Evolutionary conservation across 2,888 invertebrate genomes (phyloP), one percentile per base, ranked within the genome.

Genomic region (Agrypnus murinus): DNA sequence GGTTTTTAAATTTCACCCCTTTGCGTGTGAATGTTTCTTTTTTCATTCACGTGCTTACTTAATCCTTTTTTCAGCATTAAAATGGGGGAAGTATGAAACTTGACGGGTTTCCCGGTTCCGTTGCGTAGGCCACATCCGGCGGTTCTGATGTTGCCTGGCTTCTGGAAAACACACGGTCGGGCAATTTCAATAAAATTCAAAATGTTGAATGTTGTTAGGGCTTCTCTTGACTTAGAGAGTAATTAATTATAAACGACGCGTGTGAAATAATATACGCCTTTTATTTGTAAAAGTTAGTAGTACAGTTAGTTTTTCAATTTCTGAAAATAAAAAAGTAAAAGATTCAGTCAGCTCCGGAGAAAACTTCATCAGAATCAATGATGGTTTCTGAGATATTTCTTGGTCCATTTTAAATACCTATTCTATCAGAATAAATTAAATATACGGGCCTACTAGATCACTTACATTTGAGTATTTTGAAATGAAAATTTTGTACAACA

Each of bases 101-200:
- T 75, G 65, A 46, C 53, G 66, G 68, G 75, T 66, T 68, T 75
- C 74, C 70, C 65, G 60, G 65, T 73, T 72, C 74, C 72, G 68
- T 69, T 76, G 74, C 74, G 73, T 73, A 66, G 72, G 69, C 72
- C 72, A 74, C 74, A 73, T 74, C 73, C 75, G 70, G 46, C 38
- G 60, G 45, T n/a, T n/a, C n/a, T 67, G 68, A 69, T 67, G 57
- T 73, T 73, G 71, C 65, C 58, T 58, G 75, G 75, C 75, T 75
- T 75, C 74, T 48, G 38, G 40, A 69, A 66, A 66, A 69, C 70
- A 76, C 72, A 76, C 72, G 74, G 74, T 76, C 60, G 72, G 53
- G 71, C 74, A 70, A 76, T 66, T 74, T 74, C 69, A 70, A 72
- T 74, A 69, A 73, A 65, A 71, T 67, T 75, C 75, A 74, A 74